Evolutionary conservation across 2,797 vertebrate genomes (phyloP).

Genomic region (Anguilla anguilla): DNA sequence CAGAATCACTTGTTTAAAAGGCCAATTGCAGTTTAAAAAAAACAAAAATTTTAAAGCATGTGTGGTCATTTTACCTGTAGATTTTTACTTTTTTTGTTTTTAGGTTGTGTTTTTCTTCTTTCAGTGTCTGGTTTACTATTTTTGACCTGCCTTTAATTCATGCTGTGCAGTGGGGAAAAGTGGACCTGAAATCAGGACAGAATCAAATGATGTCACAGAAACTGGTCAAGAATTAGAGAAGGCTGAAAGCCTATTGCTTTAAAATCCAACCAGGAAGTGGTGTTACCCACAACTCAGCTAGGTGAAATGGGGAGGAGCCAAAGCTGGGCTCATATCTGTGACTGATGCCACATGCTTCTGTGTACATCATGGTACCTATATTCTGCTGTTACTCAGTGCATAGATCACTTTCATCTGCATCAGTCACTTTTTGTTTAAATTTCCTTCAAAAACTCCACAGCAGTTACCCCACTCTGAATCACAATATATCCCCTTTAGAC

Average conservation of each 20-base stretch:
- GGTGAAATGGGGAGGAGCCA: no score
- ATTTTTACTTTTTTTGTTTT: not conserved
- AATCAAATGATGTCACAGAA: not conserved
- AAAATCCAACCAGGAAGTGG: not conserved
- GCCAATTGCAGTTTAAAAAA: not conserved
- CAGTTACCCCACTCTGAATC: not conserved
- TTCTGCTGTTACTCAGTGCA: not conserved
- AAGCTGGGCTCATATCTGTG: not conserved
- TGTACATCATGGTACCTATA: not conserved
- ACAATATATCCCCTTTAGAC: not conserved
- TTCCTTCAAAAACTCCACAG: not conserved
- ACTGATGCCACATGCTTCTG: not conserved
- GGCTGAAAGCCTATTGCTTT: not conserved
- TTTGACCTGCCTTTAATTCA: not conserved
- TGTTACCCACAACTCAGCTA: no score
- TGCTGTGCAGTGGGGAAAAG: not conserved
- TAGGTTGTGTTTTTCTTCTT: not conserved
- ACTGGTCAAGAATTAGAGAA: not conserved
- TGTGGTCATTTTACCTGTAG: not conserved
- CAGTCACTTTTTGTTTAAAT: not conserved
- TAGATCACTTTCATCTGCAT: not conserved
- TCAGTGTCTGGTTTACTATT: not conserved
- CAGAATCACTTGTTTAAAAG: not conserved
- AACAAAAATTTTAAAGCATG: no score
- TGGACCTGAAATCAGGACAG: not conserved